Percentiles rank a stretch among this genome's conserved stretches.
Conservation (phyloP, 2,888 invertebrate genomes). For the Actias luna region DNA sequence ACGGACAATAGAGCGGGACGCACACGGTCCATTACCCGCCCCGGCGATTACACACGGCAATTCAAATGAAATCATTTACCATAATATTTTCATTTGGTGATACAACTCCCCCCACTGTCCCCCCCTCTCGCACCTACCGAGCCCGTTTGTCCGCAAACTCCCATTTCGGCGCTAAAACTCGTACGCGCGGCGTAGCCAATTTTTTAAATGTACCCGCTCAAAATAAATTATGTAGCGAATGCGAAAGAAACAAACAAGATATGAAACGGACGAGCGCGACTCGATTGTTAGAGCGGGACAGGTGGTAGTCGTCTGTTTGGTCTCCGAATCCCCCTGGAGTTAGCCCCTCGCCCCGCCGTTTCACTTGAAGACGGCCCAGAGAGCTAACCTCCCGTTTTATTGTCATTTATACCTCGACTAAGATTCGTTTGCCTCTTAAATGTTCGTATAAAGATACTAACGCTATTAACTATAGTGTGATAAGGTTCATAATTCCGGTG, state of each 20-base stretch:
- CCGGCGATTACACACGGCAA: conserved; percentile 64
- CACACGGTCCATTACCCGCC: conserved; percentile 68
- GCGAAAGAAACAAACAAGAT: conserved; percentile 73
- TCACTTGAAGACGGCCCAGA: conserved; percentile 78
- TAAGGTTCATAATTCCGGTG: conserved; percentile 39
- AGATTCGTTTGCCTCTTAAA: conserved; percentile 63
- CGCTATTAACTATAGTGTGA: conserved; percentile 29
- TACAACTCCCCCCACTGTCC: conserved; percentile 31
- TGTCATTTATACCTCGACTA: conserved; percentile 77
- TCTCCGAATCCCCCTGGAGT: conserved; percentile 36
- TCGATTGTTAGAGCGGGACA: conserved; percentile 57
- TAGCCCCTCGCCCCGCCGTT: conserved; percentile 43
- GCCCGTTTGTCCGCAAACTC: conserved; percentile 57
- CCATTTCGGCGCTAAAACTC: conserved; percentile 67
- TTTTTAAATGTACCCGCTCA: conserved; percentile 78
- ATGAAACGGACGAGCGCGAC: conserved; percentile 70
- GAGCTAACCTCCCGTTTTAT: conserved; percentile 78
- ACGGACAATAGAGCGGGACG: conserved; percentile 64
- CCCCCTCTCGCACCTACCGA: background rate
- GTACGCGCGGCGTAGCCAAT: conserved; percentile 61
- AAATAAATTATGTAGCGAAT: conserved; percentile 80
- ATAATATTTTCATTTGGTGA: conserved; percentile 73
- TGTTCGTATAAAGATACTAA: conserved; percentile 38
- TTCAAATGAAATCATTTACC: conserved; percentile 79
- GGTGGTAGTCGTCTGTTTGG: conserved; percentile 45